Base-by-base conservation (phyloP, 2,797 vertebrate species). In the Rhinogobio ventralis region DNA sequence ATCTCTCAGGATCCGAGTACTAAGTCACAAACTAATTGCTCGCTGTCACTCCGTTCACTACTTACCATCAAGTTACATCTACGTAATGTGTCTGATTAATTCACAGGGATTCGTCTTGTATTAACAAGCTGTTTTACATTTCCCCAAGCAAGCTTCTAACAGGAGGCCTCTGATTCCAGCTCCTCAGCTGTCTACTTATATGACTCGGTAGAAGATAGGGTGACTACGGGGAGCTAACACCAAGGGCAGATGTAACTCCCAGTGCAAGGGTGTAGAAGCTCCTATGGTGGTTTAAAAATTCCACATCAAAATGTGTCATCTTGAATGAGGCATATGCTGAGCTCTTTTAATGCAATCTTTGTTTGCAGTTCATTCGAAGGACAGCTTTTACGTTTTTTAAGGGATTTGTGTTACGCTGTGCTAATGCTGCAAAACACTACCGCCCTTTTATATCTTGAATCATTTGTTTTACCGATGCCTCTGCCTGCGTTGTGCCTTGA, bases 81-180 rank as follows among this genome's bases (percentile, higher is more conserved):
- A 89, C 80, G 90, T 80, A 81, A 87, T 91, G 73, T 72, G 73
- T 64, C 83, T 92, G 92, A 93, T 90, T 92, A 92, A 94, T 92
- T 93, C 86, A 5, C 78, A 71, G 83, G 88, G 90, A 92, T 87
- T 88, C 85, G 87, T 90, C 89, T 92, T 91, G 87, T 91, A 93
- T 94, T 93, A 94, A 92, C 91, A 90, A 88, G 84, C 90, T 93
- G 91, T 93, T 94, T 94, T 93, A 91, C 92, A 93, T 94, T 92
- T 94, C 91, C 92, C 90, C 85, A 87, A 92, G 90, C 89, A 90
- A 89, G 87, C 86, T 85, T 90, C 88, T 89, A 89, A 80, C 90
- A 89, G 91, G 75, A 88, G 89, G 87, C 86, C 88, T 92, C 88
- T 90, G 91, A 91, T 92, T 92, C 89, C 93, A 91, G 89, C 91